A percentile compares a stretch with the other conserved stretches of the same genome.
These are phyloP conservation scores for Anthrax anthrax DNA, from an alignment of 2,888 invertebrate species.

Conservation along the genomic window DNA sequence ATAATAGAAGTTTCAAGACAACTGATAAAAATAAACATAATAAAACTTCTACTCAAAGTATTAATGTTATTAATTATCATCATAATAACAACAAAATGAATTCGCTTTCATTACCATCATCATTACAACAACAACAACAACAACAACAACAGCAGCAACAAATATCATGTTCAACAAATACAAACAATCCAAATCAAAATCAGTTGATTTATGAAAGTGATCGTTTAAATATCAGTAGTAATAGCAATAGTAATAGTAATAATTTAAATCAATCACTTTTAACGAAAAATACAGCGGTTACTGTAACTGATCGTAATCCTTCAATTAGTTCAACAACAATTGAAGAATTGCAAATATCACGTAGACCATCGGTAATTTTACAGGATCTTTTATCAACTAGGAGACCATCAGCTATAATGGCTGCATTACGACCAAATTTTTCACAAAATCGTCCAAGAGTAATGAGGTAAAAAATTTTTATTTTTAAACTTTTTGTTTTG, in stretches of 20 bases:
- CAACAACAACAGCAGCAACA: no score
- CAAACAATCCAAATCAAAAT: not conserved
- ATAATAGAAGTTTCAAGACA: no score
- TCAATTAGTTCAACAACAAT: not conserved
- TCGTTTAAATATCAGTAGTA: not conserved
- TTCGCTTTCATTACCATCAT: conserved; percentile 5
- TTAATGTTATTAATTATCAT: no score
- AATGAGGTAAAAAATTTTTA: conserved; percentile 28
- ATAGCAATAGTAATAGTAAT: no score
- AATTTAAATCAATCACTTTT: not conserved
- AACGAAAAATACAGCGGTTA: not conserved
- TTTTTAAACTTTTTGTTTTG: no score
- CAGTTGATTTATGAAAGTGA: not conserved
- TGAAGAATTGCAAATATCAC: conserved; percentile 28
- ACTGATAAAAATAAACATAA: no score
- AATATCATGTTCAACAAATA: no score
- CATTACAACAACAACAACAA: not conserved
- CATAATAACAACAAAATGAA: not conserved
- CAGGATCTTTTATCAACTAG: conserved; percentile 33
- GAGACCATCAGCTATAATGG: conserved; percentile 47
- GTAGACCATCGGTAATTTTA: conserved; percentile 29
- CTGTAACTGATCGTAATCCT: conserved; percentile 13
- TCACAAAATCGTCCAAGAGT: conserved; percentile 16
- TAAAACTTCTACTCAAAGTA: no score
- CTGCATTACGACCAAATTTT: conserved; percentile 29